These are phyloP conservation scores for Hippocampus zosterae DNA, from an alignment of 2,113 vertebrate genomes.

Conservation along the genomic window DNA sequence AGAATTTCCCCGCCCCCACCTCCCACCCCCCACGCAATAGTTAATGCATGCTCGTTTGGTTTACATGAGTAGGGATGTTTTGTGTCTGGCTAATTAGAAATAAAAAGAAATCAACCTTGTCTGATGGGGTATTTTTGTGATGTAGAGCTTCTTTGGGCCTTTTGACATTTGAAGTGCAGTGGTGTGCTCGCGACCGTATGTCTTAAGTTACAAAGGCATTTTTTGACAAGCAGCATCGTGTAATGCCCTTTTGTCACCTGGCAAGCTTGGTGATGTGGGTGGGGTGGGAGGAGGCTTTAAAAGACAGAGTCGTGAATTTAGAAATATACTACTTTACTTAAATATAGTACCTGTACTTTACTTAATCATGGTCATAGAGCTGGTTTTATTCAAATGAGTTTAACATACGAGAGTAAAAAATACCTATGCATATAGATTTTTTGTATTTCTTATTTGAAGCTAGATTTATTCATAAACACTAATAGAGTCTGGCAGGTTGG, in stretches of 20 bases:
- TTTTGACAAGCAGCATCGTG: not conserved
- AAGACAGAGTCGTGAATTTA: no score
- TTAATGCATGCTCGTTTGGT: not conserved
- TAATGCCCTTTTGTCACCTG: not conserved
- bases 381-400: no score
- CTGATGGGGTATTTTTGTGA: not conserved
- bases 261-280: not conserved
- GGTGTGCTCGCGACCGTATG: not conserved
- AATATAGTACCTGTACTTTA: no score
- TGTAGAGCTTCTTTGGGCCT: not conserved
- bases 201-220: constrained; percentile 5
- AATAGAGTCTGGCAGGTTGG: no score
- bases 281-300: not conserved
- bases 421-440: no score
- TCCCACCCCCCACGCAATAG: no score
- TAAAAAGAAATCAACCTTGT: not conserved
- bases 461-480: no score
- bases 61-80: not conserved
- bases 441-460: no score
- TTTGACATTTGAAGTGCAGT: constrained; percentile 1
- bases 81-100: not conserved
- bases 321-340: no score
- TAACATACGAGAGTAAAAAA: no score
- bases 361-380: no score
- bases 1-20: no score